Base-by-base conservation (phyloP, 2,888 invertebrate genomes). In the Lycaena phlaeas region DNA sequence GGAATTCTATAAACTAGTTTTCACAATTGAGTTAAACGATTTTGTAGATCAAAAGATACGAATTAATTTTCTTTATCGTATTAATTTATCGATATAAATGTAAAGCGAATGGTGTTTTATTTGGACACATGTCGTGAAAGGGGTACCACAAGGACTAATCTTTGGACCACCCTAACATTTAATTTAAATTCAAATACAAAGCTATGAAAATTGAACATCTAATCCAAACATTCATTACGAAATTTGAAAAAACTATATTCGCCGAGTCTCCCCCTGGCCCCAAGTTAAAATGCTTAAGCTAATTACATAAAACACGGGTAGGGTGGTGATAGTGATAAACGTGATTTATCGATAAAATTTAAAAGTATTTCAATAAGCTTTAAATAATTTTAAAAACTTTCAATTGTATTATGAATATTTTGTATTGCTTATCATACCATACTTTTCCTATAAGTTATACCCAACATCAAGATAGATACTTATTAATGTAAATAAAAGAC, bases 191-290 rank as follows among this genome's bases (percentile, higher is more conserved):
- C 64, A 77, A 79, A 79, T 73, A 68, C 53, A 59, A 54, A 50
- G 50, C 53, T 54, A 72, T 64, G 57, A 64, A 71, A 67, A 70
- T 72, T 64, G 66, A 67, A 73, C 68, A 68, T 65, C 61, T 68
- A 78, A 78, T 79, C 76, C 67, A 84, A 84, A 82, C 81, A 78
- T 79, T 82, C 64, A 79, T 81, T 78, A 77, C 53, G 57, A 62
- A 53, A 68, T 68, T 65, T 64, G 51, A 60, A 68, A 75, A 76
- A 67, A 22, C 22, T 34, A 22, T 34, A 34, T 34, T 22, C 28
- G 28, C 28, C 14, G 3, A 6, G 10, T 29, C 61, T 66, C 63
- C 58, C 57, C 64, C 61, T 61, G 60, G 63, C 64, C 78, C 74
- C 68, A 68, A 54, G 64, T 69, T 75, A 75, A 79, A 73, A 70